Base-by-base conservation (phyloP, 2,113 vertebrate genomes). In the Progne subis region DNA sequence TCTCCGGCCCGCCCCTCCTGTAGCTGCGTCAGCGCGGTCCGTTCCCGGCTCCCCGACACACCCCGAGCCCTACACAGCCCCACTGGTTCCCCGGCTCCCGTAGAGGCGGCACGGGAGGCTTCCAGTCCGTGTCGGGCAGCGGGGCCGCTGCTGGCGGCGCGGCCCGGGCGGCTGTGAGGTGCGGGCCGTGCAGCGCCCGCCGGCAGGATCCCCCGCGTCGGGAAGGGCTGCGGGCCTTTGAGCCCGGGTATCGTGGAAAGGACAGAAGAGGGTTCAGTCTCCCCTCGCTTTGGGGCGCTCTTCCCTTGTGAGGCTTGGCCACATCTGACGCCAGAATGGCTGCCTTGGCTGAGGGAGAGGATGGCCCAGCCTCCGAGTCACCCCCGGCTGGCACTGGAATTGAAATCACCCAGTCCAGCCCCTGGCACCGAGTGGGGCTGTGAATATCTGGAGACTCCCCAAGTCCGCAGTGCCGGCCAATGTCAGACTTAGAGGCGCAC, bases 261-360 rank as follows among this genome's bases (percentile, higher is more conserved):
- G 26, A 34, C 32, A 26, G 16, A 17, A 11, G 31, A 24, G 11
- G 11, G 2, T 6, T 53, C 21, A 0, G 16, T 9, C 6, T 21
- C 14, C 14, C 4, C 18, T 29, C 2, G 0, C 6, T 64, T 32
- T 12, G n/a, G 5, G 6, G 8, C 18, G 3, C 29, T 1, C 6
- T 6, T 2, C 1, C 9, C 16, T 16, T 14, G 14, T 41, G 34
- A 44, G 34, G 28, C 19, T 46, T 39, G 32, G 39, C 18, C 12
- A 1, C 9, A 2, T 7, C 2, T 3, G 32, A 11, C 1, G 0
- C 9, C 46, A 7, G 29, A 0, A 1, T 26, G 47, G 18, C 50
- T 28, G 12, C 19, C 41, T 2, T 1, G 12, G 31, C 4, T 2
- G 29, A 15, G 8, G 5, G 15, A 31, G 23, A 53, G 20, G 11